Evolutionary conservation across 2,113 vertebrate species (phyloP), one percentile per base, ranked within the genome.

Genomic region (Paradoxurus hermaphroditus): DNA sequence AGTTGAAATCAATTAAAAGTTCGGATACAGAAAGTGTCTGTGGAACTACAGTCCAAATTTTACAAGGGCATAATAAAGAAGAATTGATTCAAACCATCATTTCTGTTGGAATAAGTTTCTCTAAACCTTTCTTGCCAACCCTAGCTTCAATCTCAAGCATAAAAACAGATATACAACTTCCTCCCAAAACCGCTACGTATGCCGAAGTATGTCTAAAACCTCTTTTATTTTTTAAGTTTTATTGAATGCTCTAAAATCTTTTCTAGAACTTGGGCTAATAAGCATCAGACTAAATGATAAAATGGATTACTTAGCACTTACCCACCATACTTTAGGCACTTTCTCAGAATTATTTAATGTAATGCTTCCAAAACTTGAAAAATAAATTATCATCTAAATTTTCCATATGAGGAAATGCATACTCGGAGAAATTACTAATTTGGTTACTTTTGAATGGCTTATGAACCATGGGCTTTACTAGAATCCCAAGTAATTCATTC

Each of bases 1-100:
- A 92, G 72, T 81, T 89, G 39, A 97, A 97, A 81, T 88, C 68
- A 92, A 75, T 83, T 73, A 93, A 90, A 86, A 86, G n/a, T 62
- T 68, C 67, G 93, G 85, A 53, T 75, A 39, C 90, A 94, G 10
- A n/a, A 46, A 84, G 13, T 78, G 68, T 89, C 65, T 73, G 5
- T 92, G 78, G 85, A 94, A 98, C 93, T 63, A 96, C 44, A 36
- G 36, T n/a, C 4, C 19, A 41, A 95, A 39, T 34, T 92, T 1
- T 2, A 7, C 16, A 31, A 49, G 23, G 8, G 0, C 68, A 9
- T 92, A 87, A 81, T 51, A 89, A 68, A 41, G 1, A n/a, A 41
- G 12, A 82, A 81, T 83, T 78, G 12, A 93, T 59, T 88, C 19
- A 94, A 95, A 86, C 2, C 19, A 85, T 4, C 11, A 86, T 70